Base-by-base conservation (phyloP, 2,113 vertebrate genomes). In the Prunella fulvescens region DNA sequence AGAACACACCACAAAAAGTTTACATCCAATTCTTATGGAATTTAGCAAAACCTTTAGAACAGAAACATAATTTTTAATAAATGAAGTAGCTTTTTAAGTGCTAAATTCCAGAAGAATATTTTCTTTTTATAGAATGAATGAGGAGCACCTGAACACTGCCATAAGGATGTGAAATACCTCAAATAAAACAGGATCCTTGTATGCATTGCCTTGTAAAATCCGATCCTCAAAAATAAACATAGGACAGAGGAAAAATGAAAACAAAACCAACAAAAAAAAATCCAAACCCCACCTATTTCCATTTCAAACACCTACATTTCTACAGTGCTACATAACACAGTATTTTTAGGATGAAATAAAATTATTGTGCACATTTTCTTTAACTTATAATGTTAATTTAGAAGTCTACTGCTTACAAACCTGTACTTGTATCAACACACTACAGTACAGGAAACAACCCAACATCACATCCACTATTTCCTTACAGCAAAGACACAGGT, bases 151-250 rank as follows among this genome's bases (percentile, higher is more conserved):
- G 54, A 77, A 53, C 62, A 85, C 39, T 58, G 47, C 54, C 48
- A 39, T 45, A 92, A 89, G 88, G 67, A 57, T 24, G 14, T 48
- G 54, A 95, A 95, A 97, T 99, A 99, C 99, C 99, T 99, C 98
- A 94, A 98, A 98, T 80, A 98, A 97, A 88, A 98, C 97, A 17
- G 90, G 96, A 96, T 98, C 98, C 98, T 98, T 98, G 98, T 98
- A 99, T 22, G 98, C 97, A 97, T 95, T 98, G 94, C 97, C 97
- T 98, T 98, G 98, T 96, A 99, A 99, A 98, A 99, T 98, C 93
- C 98, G 97, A 98, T 99, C 99, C 99, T 99, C 97, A 88, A 97
- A 98, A 97, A 97, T 67, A 98, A 97, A 97, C 51, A 97, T 1
- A 92, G 37, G 40, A 86, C 35, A 95, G 15, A 92, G 61, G n/a